phyloP scores from a whole-genome alignment of 1,140 invertebrate species.

The Ooceraea biroi region DNA sequence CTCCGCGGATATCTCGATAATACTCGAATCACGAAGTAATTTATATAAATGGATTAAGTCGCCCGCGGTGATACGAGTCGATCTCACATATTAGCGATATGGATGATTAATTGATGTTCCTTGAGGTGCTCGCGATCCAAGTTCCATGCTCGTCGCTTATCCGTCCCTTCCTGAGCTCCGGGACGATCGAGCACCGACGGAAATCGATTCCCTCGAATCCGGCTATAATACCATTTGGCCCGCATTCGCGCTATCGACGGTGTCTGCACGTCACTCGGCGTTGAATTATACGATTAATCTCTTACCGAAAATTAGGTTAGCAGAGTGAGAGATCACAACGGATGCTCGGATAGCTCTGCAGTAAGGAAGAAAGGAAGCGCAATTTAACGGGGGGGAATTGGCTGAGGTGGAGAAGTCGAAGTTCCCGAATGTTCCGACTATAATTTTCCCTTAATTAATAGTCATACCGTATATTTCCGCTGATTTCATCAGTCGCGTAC shows the following conservation, averaged over 20 bases:
- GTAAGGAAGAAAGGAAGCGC: conserved; percentile 57
- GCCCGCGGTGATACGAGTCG: conserved; percentile 39
- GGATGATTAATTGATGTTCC: conserved; percentile 62
- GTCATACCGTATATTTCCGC: background rate
- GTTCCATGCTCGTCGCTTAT: conserved; percentile 48
- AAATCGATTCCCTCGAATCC: conserved; percentile 61
- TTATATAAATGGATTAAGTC: conserved; percentile 58
- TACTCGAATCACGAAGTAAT: conserved; percentile 35
- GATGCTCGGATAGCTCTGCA: conserved; percentile 48
- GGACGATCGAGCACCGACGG: conserved; percentile 59
- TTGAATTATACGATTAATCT: conserved; percentile 76
- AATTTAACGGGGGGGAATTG: conserved; percentile 20
- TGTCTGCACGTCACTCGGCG: conserved; percentile 52
- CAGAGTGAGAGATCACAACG: conserved; percentile 61
- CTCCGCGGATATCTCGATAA: background rate
- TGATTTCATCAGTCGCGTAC: background rate
- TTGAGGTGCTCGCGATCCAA: conserved; percentile 58
- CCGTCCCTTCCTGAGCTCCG: conserved; percentile 40
- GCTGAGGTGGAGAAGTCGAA: background rate
- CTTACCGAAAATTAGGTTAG: conserved; percentile 73
- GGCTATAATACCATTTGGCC: conserved; percentile 64
- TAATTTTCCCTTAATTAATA: conserved; percentile 47
- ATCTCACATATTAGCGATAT: conserved; percentile 60
- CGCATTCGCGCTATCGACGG: conserved; percentile 64
- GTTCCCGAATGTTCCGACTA: conserved; percentile 22